These are phyloP conservation scores for Limenitis camilla DNA, from an alignment of 2,888 invertebrate species.

Conservation along the genomic window DNA sequence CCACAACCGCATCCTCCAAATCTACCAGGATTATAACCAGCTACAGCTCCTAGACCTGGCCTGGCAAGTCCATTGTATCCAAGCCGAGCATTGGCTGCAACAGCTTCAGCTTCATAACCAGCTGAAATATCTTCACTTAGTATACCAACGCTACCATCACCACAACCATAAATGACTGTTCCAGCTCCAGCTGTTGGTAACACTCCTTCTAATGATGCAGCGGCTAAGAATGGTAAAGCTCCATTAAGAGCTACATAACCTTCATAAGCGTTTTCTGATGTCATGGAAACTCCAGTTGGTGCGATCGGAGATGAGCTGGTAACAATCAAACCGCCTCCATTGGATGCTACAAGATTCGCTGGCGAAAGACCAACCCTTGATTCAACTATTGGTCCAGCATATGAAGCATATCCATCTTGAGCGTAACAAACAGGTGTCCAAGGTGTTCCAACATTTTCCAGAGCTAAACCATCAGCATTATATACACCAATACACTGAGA, in stretches of 20 bases:
- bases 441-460: not conserved
- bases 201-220: slow-evolving; percentile 20
- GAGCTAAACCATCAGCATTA: not conserved
- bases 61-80: slow-evolving; percentile 21
- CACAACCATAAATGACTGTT: slow-evolving; percentile 27
- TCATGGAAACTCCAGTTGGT: slow-evolving; percentile 34
- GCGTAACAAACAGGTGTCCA: not conserved
- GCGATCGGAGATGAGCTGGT: slow-evolving; percentile 30
- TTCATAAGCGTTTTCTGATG: slow-evolving; percentile 35
- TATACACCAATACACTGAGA: not conserved
- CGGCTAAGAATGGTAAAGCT: slow-evolving; percentile 17
- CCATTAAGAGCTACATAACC: slow-evolving; percentile 32
- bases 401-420: not conserved
- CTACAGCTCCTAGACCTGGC: slow-evolving; percentile 16
- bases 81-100: not conserved
- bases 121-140: slow-evolving; percentile 14
- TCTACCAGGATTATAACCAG: slow-evolving; percentile 19
- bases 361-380: not conserved
- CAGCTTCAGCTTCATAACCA: slow-evolving; percentile 22
- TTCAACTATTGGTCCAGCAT: not conserved
- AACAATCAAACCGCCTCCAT: slow-evolving; percentile 25
- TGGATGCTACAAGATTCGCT: slow-evolving; percentile 15
- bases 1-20: slow-evolving; percentile 8
- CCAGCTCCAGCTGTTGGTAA: slow-evolving; percentile 29
- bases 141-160: slow-evolving; percentile 27